Conservation (phyloP, 2,888 invertebrate species). For the Calameuta filiformis region DNA sequence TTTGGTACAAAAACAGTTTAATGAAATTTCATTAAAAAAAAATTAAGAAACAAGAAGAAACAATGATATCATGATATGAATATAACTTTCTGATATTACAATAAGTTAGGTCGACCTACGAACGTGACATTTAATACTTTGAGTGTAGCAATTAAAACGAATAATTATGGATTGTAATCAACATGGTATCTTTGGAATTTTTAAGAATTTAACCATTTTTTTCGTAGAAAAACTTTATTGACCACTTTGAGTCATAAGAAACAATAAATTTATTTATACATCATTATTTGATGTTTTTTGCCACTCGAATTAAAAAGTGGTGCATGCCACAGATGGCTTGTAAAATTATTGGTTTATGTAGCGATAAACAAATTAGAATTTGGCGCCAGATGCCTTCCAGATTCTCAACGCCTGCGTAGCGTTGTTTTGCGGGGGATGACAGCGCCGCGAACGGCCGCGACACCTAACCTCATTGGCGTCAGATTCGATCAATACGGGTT, state of each 20-base stretch:
- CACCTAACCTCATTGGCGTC: slow-evolving; percentile 39
- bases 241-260: slow-evolving; percentile 22
- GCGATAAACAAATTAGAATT: slow-evolving; percentile 24
- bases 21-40: too few species aligned
- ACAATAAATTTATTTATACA: slow-evolving; percentile 13
- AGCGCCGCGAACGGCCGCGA: slow-evolving; percentile 25
- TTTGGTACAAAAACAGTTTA: too few species aligned
- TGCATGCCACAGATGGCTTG: too few species aligned
- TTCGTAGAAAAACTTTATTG: slow-evolving; percentile 12
- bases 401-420: slow-evolving; percentile 14
- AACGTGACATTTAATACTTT: too few species aligned
- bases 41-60: too few species aligned
- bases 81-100: too few species aligned
- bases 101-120: too few species aligned
- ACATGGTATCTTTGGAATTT: too few species aligned
- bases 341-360: background rate
- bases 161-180: too few species aligned
- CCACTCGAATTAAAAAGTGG: too few species aligned
- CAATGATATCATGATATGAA: too few species aligned
- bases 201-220: background rate
- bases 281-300: background rate
- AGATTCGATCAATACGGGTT: slow-evolving; percentile 67
- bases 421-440: slow-evolving; percentile 18
- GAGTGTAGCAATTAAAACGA: too few species aligned
- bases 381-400: slow-evolving; percentile 5